phyloP scores from a whole-genome alignment of 2,797 vertebrate genomes.

The Argya squamiceps region DNA sequence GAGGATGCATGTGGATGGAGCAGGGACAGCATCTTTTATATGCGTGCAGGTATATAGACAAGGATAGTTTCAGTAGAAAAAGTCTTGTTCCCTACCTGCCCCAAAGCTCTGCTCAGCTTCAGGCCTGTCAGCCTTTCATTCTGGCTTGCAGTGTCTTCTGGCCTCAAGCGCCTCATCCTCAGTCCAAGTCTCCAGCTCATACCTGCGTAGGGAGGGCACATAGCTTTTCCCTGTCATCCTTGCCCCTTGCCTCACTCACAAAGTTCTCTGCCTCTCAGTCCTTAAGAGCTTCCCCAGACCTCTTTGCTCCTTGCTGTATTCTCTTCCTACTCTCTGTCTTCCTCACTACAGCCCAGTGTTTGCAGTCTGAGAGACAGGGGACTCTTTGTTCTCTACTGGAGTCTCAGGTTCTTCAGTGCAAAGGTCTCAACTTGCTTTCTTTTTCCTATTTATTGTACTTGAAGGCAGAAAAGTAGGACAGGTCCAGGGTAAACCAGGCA shows the following conservation, averaged over 20 bases:
- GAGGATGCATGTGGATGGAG: background rate
- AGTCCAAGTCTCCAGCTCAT: background rate
- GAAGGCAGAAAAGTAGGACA: slow-evolving; percentile 2
- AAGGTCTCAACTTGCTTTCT: background rate
- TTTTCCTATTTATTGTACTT: background rate
- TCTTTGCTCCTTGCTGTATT: background rate
- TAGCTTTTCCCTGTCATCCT: background rate
- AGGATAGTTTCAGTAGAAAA: background rate
- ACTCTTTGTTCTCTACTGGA: background rate
- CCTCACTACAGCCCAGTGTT: background rate
- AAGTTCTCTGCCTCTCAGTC: background rate
- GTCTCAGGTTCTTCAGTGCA: background rate
- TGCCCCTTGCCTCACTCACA: background rate
- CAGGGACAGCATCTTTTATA: background rate
- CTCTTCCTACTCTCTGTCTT: background rate
- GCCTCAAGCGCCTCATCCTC: background rate
- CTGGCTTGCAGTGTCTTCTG: background rate
- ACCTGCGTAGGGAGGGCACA: background rate
- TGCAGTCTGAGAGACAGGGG: background rate
- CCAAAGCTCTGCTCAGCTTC: background rate
- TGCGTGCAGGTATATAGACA: background rate
- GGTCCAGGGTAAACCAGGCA: background rate
- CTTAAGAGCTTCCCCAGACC: background rate
- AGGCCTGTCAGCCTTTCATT: background rate
- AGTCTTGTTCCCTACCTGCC: background rate